Conservation (phyloP, 2,797 vertebrate species). For the Sebastes hubbsi region DNA sequence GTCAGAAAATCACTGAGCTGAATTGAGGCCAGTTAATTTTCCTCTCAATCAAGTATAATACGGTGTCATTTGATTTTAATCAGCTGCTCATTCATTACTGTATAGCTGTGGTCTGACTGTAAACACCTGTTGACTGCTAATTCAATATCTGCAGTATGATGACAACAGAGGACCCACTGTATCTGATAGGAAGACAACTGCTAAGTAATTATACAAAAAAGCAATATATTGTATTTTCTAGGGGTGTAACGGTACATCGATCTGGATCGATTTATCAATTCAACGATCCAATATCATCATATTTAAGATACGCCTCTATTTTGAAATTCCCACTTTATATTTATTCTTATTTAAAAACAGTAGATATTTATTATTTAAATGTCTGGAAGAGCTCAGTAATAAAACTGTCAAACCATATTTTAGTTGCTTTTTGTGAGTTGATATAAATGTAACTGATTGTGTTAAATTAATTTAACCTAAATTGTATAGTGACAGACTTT, state of each 20-base stretch:
- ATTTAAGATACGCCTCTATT: accelerated
- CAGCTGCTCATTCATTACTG: neutral
- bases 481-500: accelerated
- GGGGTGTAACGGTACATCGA: accelerated
- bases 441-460: too few relatives aligned
- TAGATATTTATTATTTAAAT: too few relatives aligned
- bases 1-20: neutral
- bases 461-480: too few relatives aligned
- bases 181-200: neutral
- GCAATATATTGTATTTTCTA: neutral
- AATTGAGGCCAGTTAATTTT: neutral
- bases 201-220: neutral
- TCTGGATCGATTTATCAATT: accelerated
- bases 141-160: accelerated
- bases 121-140: neutral
- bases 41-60: neutral
- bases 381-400: accelerated
- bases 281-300: too few relatives aligned
- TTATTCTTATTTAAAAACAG: too few relatives aligned
- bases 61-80: neutral
- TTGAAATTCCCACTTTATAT: too few relatives aligned
- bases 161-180: neutral
- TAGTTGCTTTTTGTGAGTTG: too few relatives aligned
- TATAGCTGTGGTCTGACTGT: neutral
- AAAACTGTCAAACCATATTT: accelerated